Evolutionary conservation across 2,888 invertebrate species (phyloP).

Genomic region (Ormyrus thymus): DNA sequence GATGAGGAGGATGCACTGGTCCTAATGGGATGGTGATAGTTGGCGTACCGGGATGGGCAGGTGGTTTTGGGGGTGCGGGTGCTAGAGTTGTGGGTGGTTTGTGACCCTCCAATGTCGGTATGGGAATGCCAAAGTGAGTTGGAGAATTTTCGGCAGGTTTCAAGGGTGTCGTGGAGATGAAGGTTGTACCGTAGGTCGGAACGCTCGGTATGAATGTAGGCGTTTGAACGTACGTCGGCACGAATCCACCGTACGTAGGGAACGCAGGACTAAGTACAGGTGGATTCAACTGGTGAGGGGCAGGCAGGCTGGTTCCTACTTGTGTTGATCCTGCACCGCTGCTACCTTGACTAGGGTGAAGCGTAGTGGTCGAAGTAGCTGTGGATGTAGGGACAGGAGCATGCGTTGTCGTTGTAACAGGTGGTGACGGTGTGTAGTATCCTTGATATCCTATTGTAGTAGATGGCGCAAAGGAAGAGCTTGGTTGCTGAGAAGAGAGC

Average conservation of each 20-base stretch:
- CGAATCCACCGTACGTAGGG: slow-evolving; percentile 66
- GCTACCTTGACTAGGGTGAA: slow-evolving; percentile 54
- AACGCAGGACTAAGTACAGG: slow-evolving; percentile 50
- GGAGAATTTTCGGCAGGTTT: slow-evolving; percentile 63
- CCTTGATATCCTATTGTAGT: slow-evolving; percentile 21
- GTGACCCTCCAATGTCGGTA: slow-evolving; percentile 61
- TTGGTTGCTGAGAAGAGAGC: slow-evolving; percentile 54
- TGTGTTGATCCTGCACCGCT: slow-evolving; percentile 59
- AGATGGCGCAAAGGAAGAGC: background rate
- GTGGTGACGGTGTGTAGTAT: slow-evolving; percentile 34
- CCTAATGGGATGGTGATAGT: slow-evolving; percentile 56
- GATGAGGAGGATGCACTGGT: background rate
- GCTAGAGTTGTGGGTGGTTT: slow-evolving; percentile 54
- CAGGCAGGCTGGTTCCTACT: slow-evolving; percentile 55
- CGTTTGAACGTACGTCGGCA: slow-evolving; percentile 63
- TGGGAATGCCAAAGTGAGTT: slow-evolving; percentile 69
- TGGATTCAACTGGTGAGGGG: slow-evolving; percentile 36
- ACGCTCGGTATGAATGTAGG: slow-evolving; percentile 39
- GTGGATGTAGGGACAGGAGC: slow-evolving; percentile 6
- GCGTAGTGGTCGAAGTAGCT: slow-evolving; percentile 27
- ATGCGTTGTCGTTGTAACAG: slow-evolving; percentile 16
- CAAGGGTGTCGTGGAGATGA: background rate
- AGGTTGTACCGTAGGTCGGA: slow-evolving; percentile 59
- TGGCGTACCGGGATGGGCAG: slow-evolving; percentile 54
- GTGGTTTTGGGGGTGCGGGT: slow-evolving; percentile 19